phyloP scores from a whole-genome alignment of 2,888 invertebrate species.

The Epinotia bilunana region DNA sequence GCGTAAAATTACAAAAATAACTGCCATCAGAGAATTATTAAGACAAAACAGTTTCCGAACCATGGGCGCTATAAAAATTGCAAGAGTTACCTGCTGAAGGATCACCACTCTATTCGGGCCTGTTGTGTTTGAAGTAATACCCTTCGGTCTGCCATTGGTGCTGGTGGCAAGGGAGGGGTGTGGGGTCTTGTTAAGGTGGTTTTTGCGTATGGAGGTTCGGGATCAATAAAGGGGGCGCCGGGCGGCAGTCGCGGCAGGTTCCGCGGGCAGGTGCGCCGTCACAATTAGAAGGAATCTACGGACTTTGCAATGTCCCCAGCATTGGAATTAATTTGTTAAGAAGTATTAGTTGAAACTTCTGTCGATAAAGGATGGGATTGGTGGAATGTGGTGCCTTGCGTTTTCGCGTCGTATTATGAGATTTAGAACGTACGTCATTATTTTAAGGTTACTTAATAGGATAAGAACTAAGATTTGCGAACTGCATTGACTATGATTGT shows the following conservation, averaged over 20 bases:
- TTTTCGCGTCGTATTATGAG: neutral
- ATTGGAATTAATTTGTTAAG: slow-evolving; percentile 9
- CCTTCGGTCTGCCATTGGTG: slow-evolving; percentile 45
- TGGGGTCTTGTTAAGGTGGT: slow-evolving; percentile 54
- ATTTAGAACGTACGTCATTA: too few species aligned
- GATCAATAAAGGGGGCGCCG: slow-evolving; percentile 59
- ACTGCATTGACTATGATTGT: too few species aligned
- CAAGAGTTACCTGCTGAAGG: slow-evolving; percentile 50
- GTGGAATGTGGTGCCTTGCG: neutral
- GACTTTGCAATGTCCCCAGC: slow-evolving; percentile 15
- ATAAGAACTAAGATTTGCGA: too few species aligned
- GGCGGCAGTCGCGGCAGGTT: slow-evolving; percentile 27
- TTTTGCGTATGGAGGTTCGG: slow-evolving; percentile 50
- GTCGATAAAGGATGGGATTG: neutral
- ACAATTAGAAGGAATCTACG: neutral
- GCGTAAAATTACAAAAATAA: slow-evolving; percentile 45
- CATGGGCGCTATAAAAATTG: slow-evolving; percentile 54
- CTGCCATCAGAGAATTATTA: slow-evolving; percentile 51
- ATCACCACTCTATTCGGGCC: slow-evolving; percentile 50
- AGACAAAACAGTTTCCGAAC: slow-evolving; percentile 50
- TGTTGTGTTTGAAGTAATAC: slow-evolving; percentile 42
- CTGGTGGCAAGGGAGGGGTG: slow-evolving; percentile 45
- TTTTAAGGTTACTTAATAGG: too few species aligned
- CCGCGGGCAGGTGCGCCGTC: slow-evolving; percentile 11
- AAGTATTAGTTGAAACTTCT: slow-evolving; percentile 7